Percentiles rank a stretch among this genome's conserved stretches.
These are phyloP conservation scores for Aethes cnicana DNA, from an alignment of 2,888 invertebrate genomes.

Conservation along the genomic window DNA sequence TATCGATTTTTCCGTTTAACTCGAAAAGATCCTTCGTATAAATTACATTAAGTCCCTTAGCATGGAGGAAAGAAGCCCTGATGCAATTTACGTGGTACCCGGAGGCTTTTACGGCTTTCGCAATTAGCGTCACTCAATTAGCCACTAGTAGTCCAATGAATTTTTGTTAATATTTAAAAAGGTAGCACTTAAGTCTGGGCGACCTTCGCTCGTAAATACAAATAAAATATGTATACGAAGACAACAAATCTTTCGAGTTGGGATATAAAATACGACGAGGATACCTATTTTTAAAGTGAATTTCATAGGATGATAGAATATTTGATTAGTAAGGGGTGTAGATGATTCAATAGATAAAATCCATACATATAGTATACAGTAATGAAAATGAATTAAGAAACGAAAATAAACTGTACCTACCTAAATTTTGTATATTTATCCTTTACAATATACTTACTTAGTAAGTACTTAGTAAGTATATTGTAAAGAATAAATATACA, in stretches of 20 bases:
- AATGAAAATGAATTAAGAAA: too few species aligned
- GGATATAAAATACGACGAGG: constrained; percentile 16
- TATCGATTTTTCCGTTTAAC: constrained; percentile 1
- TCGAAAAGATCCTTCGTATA: constrained; percentile 20
- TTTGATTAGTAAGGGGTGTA: not conserved
- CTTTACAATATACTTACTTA: too few species aligned
- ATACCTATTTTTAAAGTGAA: constrained; percentile 12
- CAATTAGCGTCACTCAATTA: constrained; percentile 82
- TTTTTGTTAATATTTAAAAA: constrained; percentile 80
- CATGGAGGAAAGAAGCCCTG: constrained; percentile 61
- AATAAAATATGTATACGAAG: constrained; percentile 29
- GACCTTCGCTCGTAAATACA: constrained; percentile 44
- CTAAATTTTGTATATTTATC: too few species aligned
- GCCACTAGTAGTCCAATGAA: constrained; percentile 70
- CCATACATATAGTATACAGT: too few species aligned
- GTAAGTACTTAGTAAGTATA: too few species aligned
- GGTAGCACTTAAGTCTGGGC: constrained; percentile 70
- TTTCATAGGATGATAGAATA: not conserved
- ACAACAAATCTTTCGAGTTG: constrained; percentile 23
- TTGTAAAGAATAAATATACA: too few species aligned
- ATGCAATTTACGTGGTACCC: constrained; percentile 59
- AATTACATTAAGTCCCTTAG: constrained; percentile 49
- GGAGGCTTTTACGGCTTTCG: constrained; percentile 76
- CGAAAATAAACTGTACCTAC: too few species aligned
- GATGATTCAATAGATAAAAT: too few species aligned